Evolutionary conservation across 2,797 vertebrate genomes (phyloP), one percentile per base, ranked within the genome.

Genomic region (Scolopax rusticola): DNA sequence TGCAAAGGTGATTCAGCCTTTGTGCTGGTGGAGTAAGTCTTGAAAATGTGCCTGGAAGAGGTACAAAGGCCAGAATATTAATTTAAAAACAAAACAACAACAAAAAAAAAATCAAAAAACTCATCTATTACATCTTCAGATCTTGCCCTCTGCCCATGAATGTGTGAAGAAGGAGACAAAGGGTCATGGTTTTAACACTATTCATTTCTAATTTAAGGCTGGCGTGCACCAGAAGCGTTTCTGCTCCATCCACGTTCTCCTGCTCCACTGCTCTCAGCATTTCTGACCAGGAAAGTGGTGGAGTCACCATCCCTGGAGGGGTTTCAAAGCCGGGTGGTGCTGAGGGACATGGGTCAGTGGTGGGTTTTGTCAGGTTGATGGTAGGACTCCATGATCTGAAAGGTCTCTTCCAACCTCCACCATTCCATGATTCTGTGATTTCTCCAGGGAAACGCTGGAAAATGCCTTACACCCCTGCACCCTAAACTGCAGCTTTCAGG

Each of bases 161-260:
- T 21, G 21, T 25, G 50, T 27, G 48, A 32, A 0, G 1, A 9
- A 5, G 25, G 33, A 51, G 40, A 30, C 10, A n/a, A 25, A 27
- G n/a, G 41, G 61, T 30, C 8, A 0, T 3, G 56, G 16, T 10
- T 61, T 69, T 51, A 45, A 5, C 0, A 6, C 24, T 28, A 54
- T 38, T 67, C 43, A 50, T 65, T 40, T 28, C 24, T 33, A 17
- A 0, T 54, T 78, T 20, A 38, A 73, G 65, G 53, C 53, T 43
- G 45, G 15, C 0, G 2, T 24, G 78, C 8, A 25, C 20, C 33
- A 24, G 15, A 14, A 68, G 63, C 0, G 0, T 56, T 80, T 28
- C 54, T 28, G 20, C 6, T 1, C 41, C 21, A 5, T 20, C 45
- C 38, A 5, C 1, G 1, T 3, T 15, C 38, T 76, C 45, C 30